Base-by-base conservation (phyloP, 2,888 invertebrate species). In the Erannis defoliaria region DNA sequence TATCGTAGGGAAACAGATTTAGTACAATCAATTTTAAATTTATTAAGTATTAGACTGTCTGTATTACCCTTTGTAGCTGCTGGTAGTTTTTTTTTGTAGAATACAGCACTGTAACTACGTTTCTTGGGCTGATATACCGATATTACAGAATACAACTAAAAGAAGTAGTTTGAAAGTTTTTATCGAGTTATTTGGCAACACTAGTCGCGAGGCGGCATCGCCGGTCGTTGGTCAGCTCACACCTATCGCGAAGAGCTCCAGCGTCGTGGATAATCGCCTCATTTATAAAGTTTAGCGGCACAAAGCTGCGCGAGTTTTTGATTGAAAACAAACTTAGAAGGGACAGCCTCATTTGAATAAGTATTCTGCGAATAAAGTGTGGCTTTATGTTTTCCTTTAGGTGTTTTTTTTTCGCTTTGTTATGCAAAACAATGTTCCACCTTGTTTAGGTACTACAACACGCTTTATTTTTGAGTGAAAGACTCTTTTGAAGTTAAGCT, bases 241-340 rank as follows among this genome's bases (percentile, higher is more conserved):
- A 85, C 84, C 89, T 88, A 88, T 87, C 87, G 83, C 81, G 74
- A 70, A 81, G 81, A 80, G 80, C 84, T 80, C 77, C 79, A 78
- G 79, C 82, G 82, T 78, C 80, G 82, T 77, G 93, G 93, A 92
- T 93, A 93, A 93, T 93, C 93, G 93, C 85, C 90, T 91, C 92
- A 92, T 93, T 92, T 92, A 93, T 92, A 92, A 93, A 93, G 93
- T 92, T 92, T 92, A 93, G 87, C 89, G 85, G 85, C 85, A 90
- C 90, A 91, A 92, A 91, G 90, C 92, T 89, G 89, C 84, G 85
- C 83, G 90, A 92, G 91, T 92, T 92, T 92, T 92, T 93, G 93
- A 93, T 93, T 93, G 93, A 93, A 93, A 93, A 92, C 90, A 93
- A 93, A 93, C 93, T 93, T 92, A 90, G 93, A 91, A 93, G 93